Base-by-base conservation (phyloP, 2,113 vertebrate species). In the Numenius arquata region DNA sequence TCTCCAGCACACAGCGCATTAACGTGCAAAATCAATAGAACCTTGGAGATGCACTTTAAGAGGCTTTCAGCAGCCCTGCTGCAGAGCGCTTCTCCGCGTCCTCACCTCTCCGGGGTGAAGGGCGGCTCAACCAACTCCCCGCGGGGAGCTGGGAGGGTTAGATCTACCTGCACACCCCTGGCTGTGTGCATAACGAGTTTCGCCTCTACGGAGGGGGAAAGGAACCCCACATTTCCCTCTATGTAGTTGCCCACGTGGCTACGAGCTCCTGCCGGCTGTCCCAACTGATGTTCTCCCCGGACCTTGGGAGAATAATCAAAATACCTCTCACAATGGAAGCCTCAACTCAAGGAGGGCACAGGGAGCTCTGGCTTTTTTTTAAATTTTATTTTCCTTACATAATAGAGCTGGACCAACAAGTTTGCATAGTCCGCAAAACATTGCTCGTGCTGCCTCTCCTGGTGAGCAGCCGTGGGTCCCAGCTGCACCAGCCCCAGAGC, bases 361-460 rank as follows among this genome's bases (percentile, higher is more conserved):
- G 32, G 27, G 12, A 63, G 22, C 52, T 52, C 38, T 21, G 52
- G 14, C 26, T 78, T 75, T 48, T 32, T 30, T 43, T 32, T 11
- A 47, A 11, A 22, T 48, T 53, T 40, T 8, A 9, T 27, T 72
- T 23, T 79, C 22, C 63, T 29, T 38, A 5, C 25, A n/a, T 50
- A 41, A 27, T 15, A 62, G 59, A 84, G 59, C 27, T 50, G 45
- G 15, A 6, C 23, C 16, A 34, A 11, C 34, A 56, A 41, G 29
- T 77, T 80, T 62, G 16, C 2, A 7, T 1, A 16, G 52, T 11
- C 20, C 36, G n/a, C 29, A 45, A 79, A 52, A n/a, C 38, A 32
- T 43, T 61, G 61, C n/a, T 38, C 0, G 0, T 29, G 68, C 30
- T 16, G 8, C 0, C 0, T 11, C 45, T 43, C 8, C 58, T 2